Base-by-base conservation (phyloP, 2,888 invertebrate species). In the Lysandra coridon region DNA sequence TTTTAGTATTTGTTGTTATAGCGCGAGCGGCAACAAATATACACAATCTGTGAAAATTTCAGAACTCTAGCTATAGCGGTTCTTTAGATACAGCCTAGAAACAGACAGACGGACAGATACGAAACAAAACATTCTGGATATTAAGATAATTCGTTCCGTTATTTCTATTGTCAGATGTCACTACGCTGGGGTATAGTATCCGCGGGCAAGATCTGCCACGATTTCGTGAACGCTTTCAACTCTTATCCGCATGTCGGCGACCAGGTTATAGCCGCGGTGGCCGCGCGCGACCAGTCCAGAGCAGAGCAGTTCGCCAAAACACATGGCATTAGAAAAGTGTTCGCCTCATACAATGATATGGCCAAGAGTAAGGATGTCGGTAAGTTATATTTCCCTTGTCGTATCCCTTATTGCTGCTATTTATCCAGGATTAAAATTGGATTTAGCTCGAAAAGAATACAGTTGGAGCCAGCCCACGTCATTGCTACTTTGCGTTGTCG, bases 141-240 rank as follows among this genome's bases (percentile, higher is more conserved):
- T 23, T n/a, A n/a, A n/a, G 0, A n/a, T n/a, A 60, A n/a, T 75
- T 44, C 1, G 10, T 33, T 17, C 12, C 2, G 1, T 82, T 82
- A 84, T 80, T 30, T 17, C 23, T 75, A 5, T 79, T 83, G 84
- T 53, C 84, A 94, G 92, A 95, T 94, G 95, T 84, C 90, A 77
- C 82, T 97, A 78, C 96, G 96, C 83, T 99, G 98, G 98, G 98
- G 98, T 80, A 97, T 99, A 81, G 96, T 96, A 4, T 96, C 97
- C 69, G 96, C 97, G 76, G 98, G 98, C 0, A 96, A 96, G 91
- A 98, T 98, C 83, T 95, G 96, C 83, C 95, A 97, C 88, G 98
- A 99, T 88, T 99, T 99, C 88, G 96, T 96, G 3, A 95, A 96
- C 57, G 97, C 97, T 1, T 83, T 98, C 7, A 94, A 95, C 83